phyloP scores from a whole-genome alignment of 2,113 vertebrate genomes.

The Camelus dromedarius region DNA sequence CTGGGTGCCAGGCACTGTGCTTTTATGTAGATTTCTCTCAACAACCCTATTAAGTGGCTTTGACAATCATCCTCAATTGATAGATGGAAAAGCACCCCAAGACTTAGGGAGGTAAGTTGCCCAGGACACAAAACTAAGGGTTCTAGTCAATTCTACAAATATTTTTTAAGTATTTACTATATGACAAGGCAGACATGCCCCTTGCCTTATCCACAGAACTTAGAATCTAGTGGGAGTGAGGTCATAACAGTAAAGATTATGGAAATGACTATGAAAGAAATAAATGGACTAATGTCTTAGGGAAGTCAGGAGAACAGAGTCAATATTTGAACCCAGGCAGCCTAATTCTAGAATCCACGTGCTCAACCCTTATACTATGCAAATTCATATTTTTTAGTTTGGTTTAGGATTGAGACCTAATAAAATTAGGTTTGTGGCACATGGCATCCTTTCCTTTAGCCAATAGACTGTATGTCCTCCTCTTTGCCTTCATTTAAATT shows the following conservation, averaged over 20 bases:
- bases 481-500: constrained; percentile 8
- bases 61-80: not conserved
- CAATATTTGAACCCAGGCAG: not conserved
- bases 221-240: not conserved
- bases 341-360: constrained; percentile 22
- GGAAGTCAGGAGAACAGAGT: not conserved
- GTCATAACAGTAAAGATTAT: constrained; percentile 22
- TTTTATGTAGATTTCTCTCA: not conserved
- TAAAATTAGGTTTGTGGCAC: not conserved
- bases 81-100: not conserved
- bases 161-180: not conserved
- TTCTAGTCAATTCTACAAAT: not conserved
- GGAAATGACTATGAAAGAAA: not conserved
- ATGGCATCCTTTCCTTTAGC: not conserved
- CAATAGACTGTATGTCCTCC: not conserved
- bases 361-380: not conserved
- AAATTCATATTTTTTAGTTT: constrained; percentile 17
- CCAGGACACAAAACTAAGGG: not conserved
- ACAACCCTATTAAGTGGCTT: not conserved
- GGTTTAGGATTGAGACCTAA: constrained; percentile 15
- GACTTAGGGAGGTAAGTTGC: not conserved
- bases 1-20: not conserved
- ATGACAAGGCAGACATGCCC: not conserved
- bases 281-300: not conserved
- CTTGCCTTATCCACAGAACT: constrained; percentile 11